phyloP scores from a whole-genome alignment of 2,888 invertebrate species.

The Suillia variegata region DNA sequence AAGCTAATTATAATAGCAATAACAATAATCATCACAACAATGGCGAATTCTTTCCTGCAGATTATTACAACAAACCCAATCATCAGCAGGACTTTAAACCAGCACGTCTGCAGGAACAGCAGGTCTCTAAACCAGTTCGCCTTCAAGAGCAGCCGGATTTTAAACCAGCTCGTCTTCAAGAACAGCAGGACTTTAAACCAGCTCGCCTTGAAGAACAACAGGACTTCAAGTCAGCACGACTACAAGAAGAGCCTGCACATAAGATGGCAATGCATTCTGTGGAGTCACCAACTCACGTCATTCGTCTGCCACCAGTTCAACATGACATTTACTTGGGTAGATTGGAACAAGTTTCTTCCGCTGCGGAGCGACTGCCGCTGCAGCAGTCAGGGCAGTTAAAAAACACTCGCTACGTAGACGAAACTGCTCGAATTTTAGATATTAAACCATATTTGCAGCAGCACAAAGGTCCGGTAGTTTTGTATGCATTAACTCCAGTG shows the following conservation, averaged over 20 bases:
- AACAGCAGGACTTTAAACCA: conserved; percentile 41
- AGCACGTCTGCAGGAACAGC: conserved; percentile 44
- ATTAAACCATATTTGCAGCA: conserved; percentile 42
- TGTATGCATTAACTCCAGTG: conserved; percentile 40
- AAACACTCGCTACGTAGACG: conserved; percentile 29
- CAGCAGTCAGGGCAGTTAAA: conserved; percentile 13
- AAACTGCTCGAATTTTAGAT: conserved; percentile 45
- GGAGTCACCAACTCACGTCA: conserved; percentile 39
- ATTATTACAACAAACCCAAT: conserved; percentile 40
- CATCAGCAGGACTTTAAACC: conserved; percentile 42
- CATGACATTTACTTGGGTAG: conserved; percentile 50
- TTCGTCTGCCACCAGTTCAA: conserved; percentile 49
- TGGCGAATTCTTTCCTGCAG: conserved; percentile 49
- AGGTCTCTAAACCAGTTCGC: conserved; percentile 46
- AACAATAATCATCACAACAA: conserved; percentile 33
- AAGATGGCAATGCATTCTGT: conserved; percentile 21
- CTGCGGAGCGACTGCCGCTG: not conserved
- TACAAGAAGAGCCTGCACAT: conserved; percentile 35
- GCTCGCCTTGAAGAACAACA: conserved; percentile 45
- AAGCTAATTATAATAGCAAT: conserved; percentile 39
- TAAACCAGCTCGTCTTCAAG: conserved; percentile 49
- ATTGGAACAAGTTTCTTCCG: conserved; percentile 21
- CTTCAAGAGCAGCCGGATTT: conserved; percentile 41
- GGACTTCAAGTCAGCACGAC: conserved; percentile 46
- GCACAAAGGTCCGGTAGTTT: conserved; percentile 38